Percentiles rank a stretch among this genome's conserved stretches.
Evolutionary conservation across 2,113 vertebrate species (phyloP).

Genomic region (Malurus melanocephalus): DNA sequence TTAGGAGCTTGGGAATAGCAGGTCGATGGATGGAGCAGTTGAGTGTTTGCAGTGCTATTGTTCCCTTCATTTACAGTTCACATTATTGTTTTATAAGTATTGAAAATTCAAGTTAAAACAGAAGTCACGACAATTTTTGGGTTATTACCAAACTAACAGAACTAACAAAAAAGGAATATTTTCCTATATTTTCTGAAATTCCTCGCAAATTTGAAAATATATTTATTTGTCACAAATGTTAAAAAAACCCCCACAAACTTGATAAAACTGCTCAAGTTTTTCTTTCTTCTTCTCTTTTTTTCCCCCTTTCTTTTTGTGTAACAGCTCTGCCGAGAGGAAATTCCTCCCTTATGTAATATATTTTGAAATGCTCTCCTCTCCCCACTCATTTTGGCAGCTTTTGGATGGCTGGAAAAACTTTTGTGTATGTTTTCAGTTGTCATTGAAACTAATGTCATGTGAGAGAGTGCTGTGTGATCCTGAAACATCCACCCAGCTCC

Average conservation of each 20-base stretch:
- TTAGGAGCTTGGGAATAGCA: neutral
- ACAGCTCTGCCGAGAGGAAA: constrained; percentile 46
- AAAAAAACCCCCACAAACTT: neutral
- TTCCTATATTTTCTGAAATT: neutral
- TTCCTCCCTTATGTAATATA: constrained; percentile 54
- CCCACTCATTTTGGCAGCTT: constrained; percentile 31
- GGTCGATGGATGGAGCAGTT: neutral
- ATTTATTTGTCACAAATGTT: neutral
- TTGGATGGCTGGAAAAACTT: constrained; percentile 20
- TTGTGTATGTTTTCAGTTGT: constrained; percentile 38
- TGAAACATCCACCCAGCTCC: neutral
- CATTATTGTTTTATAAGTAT: neutral
- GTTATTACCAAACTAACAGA: neutral
- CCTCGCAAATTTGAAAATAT: neutral
- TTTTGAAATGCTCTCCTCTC: constrained; percentile 47
- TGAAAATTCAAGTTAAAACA: neutral
- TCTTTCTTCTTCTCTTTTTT: neutral
- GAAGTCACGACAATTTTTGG: neutral
- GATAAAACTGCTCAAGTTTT: neutral
- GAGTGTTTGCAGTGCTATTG: neutral
- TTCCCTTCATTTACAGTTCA: neutral
- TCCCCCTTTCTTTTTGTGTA: neutral
- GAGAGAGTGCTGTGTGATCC: neutral
- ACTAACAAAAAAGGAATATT: neutral
- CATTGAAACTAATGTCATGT: constrained; percentile 19